These are phyloP conservation scores for Taeniopygia guttata DNA, from an alignment of 2,797 vertebrate genomes.

Conservation along the genomic window DNA sequence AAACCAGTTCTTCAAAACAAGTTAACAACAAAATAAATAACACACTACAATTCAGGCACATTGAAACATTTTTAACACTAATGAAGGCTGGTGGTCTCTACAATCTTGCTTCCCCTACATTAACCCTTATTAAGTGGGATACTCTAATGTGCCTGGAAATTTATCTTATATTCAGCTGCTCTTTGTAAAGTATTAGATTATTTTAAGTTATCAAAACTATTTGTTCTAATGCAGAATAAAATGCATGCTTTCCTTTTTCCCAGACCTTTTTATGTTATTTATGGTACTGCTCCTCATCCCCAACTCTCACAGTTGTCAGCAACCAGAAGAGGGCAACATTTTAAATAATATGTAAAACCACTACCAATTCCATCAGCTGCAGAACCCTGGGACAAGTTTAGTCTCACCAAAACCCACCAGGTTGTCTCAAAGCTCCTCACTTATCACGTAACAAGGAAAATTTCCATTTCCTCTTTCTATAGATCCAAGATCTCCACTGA, in stretches of 20 bases:
- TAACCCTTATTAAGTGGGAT: not conserved
- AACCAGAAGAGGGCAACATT: constrained; percentile 73
- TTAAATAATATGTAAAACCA: not conserved
- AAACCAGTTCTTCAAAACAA: not conserved
- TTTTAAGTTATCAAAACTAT: not conserved
- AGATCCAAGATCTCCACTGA: not conserved
- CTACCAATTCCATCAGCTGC: too few species aligned
- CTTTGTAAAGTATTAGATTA: not conserved
- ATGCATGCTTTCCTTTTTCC: accelerated
- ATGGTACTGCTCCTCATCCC: not conserved
- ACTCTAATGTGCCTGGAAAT: not conserved
- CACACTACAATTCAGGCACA: not conserved
- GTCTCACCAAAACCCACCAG: not conserved
- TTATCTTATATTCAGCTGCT: not conserved
- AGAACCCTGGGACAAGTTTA: accelerated
- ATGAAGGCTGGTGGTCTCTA: not conserved
- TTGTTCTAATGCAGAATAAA: not conserved
- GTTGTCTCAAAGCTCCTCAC: not conserved
- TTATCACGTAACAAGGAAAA: not conserved
- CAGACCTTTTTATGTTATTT: accelerated
- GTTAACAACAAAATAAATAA: not conserved
- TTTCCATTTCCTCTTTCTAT: not conserved
- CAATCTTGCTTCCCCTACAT: not conserved
- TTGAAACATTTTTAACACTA: not conserved
- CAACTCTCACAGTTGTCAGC: not conserved